Base-by-base conservation (phyloP, 2,888 invertebrate genomes). In the Thereva unica region DNA sequence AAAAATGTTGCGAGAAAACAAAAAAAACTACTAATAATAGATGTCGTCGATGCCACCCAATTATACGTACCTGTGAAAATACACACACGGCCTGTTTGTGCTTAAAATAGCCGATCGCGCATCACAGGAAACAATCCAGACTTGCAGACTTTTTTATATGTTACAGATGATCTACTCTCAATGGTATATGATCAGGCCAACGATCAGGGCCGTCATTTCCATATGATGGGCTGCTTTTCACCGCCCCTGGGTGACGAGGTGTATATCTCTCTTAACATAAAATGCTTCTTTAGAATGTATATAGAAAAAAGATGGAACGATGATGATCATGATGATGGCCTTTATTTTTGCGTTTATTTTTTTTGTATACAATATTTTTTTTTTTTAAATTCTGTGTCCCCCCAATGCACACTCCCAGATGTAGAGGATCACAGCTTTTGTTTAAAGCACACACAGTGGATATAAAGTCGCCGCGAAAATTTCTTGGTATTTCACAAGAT, bases 61-160 rank as follows among this genome's bases (percentile, higher is more conserved):
- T 12, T 4, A 50, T 10, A 12, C 10, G 5, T 5, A n/a, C 6
- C 47, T 47, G 9, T n/a, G n/a, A 42, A 42, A 42, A n/a, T 42
- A 9, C 42, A 42, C n/a, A 7, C 42, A 42, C 6, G 42, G 35
- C 4, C 4, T 50, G 5, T 50, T n/a, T 50, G 50, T 10, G 10
- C 5, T 47, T 47, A 9, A n/a, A 47, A 12, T 10, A n/a, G 1
- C 47, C 23, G 23, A 23, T 6, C n/a, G 5, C 5, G 5, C 12
- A 47, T 34, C 23, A 50, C 34, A 61, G 61, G 61, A 61, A 61
- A 23, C 50, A 41, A 41, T 50, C 61, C 49, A 61, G 61, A 61
- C 61, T 61, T 7, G 34, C 9, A 45, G n/a, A 35, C 35, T 23
- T 47, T 45, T 38, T 49, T 8, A 50, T 61, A 6, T 42, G 41